Evolutionary conservation across 1,140 invertebrate species (phyloP), one percentile per base, ranked within the genome.

Genomic region (Megalonaias nervosa): DNA sequence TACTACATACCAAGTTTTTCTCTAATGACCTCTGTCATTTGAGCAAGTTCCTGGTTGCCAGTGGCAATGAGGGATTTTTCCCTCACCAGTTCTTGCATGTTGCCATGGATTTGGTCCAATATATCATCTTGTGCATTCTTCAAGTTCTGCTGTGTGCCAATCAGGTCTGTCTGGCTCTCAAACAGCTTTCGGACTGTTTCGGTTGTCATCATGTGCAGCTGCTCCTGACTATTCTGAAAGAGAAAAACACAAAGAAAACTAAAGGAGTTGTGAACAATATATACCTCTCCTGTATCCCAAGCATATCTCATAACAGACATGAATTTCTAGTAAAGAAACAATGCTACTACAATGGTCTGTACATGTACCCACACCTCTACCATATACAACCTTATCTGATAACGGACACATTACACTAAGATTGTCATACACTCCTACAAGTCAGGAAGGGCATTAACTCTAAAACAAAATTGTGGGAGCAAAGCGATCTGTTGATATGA

Each of bases 51-150:
- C 74, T 86, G 85, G 77, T 94, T 93, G 16, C 93, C 93, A 38
- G 92, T 85, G 60, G 91, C 88, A 83, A 94, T 94, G 16, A 94
- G 81, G 48, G 91, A 90, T 83, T 94, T 94, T 86, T 94, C 94
- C 67, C 92, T 90, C 11, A 86, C 88, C 19, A 94, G 85, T 38
- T 93, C 88, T 73, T 90, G 90, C 64, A 94, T 87, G 88, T 94
- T 94, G 57, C 89, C 85, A 21, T 92, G 90, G 9, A 94, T 89
- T 19, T 92, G 89, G 56, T 90, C 87, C 75, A 93, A 90, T 21
- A 93, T 90, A 23, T 80, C 80, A 9, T 85, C 79, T 81, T 94
- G 93, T 13, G 93, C 91, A 48, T 91, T 82, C 71, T 89, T 89
- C 19, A 94, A 85, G 67, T 91, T 84, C 68, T 92, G 80, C 78